Base-by-base conservation (phyloP, 1,140 invertebrate genomes). In the Aphis craccivora region DNA sequence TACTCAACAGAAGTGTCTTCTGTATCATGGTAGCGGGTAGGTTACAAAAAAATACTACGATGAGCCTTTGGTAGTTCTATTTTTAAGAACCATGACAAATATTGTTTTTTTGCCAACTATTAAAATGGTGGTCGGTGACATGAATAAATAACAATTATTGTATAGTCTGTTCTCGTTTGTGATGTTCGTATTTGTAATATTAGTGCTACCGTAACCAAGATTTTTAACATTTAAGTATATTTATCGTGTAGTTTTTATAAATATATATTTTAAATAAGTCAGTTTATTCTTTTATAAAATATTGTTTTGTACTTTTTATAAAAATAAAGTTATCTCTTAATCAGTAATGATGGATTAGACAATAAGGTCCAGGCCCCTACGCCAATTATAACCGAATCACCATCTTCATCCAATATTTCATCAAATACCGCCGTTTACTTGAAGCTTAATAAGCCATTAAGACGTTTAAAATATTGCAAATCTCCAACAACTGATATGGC, bases 61-160 rank as follows among this genome's bases (percentile, higher is more conserved):
- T 20, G 14, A 67, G n/a, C 55, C 23, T 67, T 40, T 43, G 43
- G 89, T 60, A 14, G 22, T 90, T 90, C 89, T 90, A 90, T 90
- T 90, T 90, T 90, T 90, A 90, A 67, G 45, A 67, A 90, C 20
- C 89, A 67, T 20, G 40, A 67, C 55, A 90, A 90, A 67, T 90
- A 90, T 90, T 67, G 89, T 67, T 67, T 90, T 90, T 67, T 60
- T 90, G 89, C 89, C 89, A 90, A 90, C 89, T 90, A 22, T 89
- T 67, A 67, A 90, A 90, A 43, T 67, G 37, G 53, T 60, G 60
- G 37, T 40, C 55, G 18, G 53, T 67, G 55, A 90, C 89, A 90
- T 67, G 53, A 90, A 90, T 43, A 60, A 43, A 90, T 67, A 67
- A 90, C 55, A 90, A 60, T 90, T 43, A 35, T 40, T 43, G 25